Base-by-base conservation (phyloP, 2,888 invertebrate genomes). In the Muscina levida region DNA sequence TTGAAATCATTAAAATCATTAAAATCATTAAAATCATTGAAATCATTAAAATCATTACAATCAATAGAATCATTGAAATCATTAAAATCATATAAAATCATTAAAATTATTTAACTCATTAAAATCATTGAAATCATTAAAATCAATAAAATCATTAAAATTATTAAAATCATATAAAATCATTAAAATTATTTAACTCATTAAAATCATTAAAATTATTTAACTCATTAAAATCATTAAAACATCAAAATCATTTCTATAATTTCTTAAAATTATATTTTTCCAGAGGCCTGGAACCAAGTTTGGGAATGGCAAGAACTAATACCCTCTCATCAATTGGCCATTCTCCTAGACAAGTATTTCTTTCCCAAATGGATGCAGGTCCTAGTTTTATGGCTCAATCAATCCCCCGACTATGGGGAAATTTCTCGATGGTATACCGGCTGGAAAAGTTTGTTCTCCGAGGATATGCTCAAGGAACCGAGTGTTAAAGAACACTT, bases 331-430 rank as follows among this genome's bases (percentile, higher is more conserved):
- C 92, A 94, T 0, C 93, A 94, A 15, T 93, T 98, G 92, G 95
- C 95, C 0, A 93, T 94, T 31, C 89, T 99, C 5, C 92, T 99
- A 6, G 95, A 96, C 85, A 96, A 97, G 84, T 94, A 94, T 86
- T 97, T 99, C 92, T 97, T 99, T 87, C 98, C 98, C 0, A 95
- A 97, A 86, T 97, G 97, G 97, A 92, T 97, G 83, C 95, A 95
- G 86, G 95, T 95, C 19, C 91, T 96, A 42, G 95, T 95, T 0
- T 91, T 96, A 70, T 99, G 99, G 99, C 92, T 99, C 57, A 97
- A 96, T 91, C 95, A 97, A 84, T 93, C 94, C 85, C 97, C 97
- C 0, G 95, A 97, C 87, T 97, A 96, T 88, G 94, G 95, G 31
- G 97, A 98, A 90, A 95, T 98, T 26, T 95, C 96, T 0, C 94